These are phyloP conservation scores for Campylomormyrus numenius DNA, from an alignment of 2,113 vertebrate species.

Conservation along the genomic window DNA sequence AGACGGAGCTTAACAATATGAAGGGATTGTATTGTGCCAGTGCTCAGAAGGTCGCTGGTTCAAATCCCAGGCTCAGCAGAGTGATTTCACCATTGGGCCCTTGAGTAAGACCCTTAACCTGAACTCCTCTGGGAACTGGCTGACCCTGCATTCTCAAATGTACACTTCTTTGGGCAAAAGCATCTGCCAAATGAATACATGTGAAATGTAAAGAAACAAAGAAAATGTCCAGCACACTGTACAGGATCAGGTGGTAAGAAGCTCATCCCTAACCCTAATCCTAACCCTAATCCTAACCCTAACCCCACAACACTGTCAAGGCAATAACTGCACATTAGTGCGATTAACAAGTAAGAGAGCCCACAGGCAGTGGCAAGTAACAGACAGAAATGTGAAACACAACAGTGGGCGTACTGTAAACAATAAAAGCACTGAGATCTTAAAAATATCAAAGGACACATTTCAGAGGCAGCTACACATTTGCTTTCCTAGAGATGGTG, in stretches of 20 bases:
- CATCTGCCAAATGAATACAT: not conserved
- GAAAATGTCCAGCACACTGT: not conserved
- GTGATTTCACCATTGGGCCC: not conserved
- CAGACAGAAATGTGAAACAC: not conserved
- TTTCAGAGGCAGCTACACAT: not conserved
- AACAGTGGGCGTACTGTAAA: not conserved
- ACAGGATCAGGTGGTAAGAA: not conserved
- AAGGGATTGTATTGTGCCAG: not conserved
- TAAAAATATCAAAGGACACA: not conserved
- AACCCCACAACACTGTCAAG: not conserved
- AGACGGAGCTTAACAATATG: not conserved
- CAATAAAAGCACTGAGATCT: not conserved
- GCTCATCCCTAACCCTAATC: not conserved
- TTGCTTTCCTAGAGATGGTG: not conserved
- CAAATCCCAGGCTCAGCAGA: not conserved
- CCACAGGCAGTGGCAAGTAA: not conserved
- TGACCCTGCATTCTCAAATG: not conserved
- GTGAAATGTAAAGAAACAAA: not conserved
- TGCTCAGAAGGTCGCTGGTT: not conserved
- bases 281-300: not conserved
- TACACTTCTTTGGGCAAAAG: not conserved
- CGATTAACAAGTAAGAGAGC: not conserved
- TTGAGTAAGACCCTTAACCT: too few species aligned
- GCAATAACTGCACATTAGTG: not conserved
- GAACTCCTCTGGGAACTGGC: not conserved